Evolutionary conservation across 2,888 invertebrate species (phyloP).

Genomic region (Sialis fuliginosa): DNA sequence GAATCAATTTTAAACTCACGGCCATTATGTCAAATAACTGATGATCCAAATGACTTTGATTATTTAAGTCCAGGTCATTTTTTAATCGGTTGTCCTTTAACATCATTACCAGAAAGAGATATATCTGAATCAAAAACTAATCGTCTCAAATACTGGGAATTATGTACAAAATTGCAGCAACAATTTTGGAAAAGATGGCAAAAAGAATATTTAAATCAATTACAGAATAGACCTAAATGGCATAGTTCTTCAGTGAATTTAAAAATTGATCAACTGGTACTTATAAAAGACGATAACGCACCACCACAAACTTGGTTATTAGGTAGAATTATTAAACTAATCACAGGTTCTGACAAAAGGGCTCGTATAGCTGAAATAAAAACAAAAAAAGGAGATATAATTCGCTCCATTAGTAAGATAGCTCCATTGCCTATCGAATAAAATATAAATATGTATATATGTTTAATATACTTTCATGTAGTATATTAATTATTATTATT

Average conservation of each 20-base stretch:
- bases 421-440: background rate
- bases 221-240: background rate
- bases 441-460: background rate
- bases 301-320: background rate
- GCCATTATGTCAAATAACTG: conserved; percentile 9
- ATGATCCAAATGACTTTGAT: conserved; percentile 3
- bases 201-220: background rate
- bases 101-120: conserved; percentile 5
- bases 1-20: conserved; percentile 13
- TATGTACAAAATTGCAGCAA: conserved; percentile 15
- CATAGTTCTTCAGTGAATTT: background rate
- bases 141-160: background rate
- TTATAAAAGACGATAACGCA: background rate
- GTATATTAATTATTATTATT: too few species aligned
- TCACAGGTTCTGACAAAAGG: background rate
- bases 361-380: background rate
- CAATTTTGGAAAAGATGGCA: conserved; percentile 15
- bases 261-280: background rate
- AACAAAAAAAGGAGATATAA: background rate
- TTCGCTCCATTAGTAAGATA: background rate
- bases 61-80: conserved; percentile 5
- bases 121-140: background rate
- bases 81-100: conserved; percentile 6
- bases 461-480: too few species aligned
- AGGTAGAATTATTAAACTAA: background rate